Conservation (phyloP, 2,797 vertebrate species). For the Clamator glandarius region DNA sequence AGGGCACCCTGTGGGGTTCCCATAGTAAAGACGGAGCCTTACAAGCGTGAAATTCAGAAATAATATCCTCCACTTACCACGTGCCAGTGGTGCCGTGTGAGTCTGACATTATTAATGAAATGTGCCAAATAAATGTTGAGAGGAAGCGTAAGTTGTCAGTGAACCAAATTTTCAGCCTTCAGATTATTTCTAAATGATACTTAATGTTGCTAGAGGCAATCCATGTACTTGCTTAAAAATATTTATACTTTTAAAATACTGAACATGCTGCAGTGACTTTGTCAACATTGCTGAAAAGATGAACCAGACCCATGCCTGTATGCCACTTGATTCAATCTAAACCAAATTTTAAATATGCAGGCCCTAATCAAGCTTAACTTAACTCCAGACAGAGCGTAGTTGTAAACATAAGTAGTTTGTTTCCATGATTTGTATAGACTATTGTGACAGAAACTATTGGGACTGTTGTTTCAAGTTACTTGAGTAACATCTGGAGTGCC, state of each 20-base stretch:
- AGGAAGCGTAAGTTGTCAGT: not conserved
- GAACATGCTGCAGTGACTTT: not conserved
- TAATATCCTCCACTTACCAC: not conserved
- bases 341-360: not conserved
- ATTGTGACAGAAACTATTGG: not conserved
- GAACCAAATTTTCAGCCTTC: not conserved
- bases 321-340: not conserved
- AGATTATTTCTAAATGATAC: constrained; percentile 1
- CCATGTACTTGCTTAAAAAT: not conserved
- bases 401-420: not conserved
- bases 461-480: not conserved
- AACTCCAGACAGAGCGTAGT: not conserved
- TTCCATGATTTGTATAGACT: not conserved
- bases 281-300: not conserved
- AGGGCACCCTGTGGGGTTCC: not conserved
- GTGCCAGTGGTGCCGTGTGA: not conserved
- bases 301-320: not conserved
- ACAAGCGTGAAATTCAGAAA: not conserved
- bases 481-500: not conserved
- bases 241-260: not conserved
- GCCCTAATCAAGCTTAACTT: not conserved
- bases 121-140: not conserved
- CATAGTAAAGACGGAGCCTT: not conserved
- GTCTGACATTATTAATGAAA: not conserved
- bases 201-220: not conserved